Base-by-base conservation (phyloP, 1,140 invertebrate species). In the Drosophila saltans region DNA sequence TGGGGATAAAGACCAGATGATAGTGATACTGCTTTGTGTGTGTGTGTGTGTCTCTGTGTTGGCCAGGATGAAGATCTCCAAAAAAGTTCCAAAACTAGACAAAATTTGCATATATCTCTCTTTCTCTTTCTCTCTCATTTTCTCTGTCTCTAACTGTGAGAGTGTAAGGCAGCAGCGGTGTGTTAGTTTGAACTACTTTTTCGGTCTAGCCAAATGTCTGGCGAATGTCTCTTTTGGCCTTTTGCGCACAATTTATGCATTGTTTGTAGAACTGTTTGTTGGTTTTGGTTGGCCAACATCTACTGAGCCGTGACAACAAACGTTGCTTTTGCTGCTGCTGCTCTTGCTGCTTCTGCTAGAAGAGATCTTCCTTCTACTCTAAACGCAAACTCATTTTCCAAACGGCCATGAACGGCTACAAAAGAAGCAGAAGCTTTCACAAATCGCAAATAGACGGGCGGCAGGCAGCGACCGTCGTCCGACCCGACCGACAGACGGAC, bases 231-330 rank as follows among this genome's bases (percentile, higher is more conserved):
- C 39, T 58, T 56, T 72, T 80, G 76, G 76, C 77, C 81, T 84
- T 84, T 85, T 75, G 78, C 77, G 65, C 68, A 79, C 78, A 86
- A 81, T 81, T 85, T 85, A 85, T 85, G 81, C 81, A 81, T 85
- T 85, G 81, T 79, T 77, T 73, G 70, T 41, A 75, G 68, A 72
- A 76, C 77, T 61, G 67, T 63, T 70, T 62, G 60, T 43, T 69
- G 45, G 16, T 33, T 56, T 24, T 71, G 30, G 52, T 83, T 83
- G 76, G 81, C 80, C 75, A 82, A 73, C 52, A 70, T 60, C 58
- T 65, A 60, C 66, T 82, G 75, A 82, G 77, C 81, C 74, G 55
- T 83, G 74, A 73, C 80, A 61, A 81, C 69, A 67, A 55, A 36
- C 33, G 28, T 30, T 30, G 28, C 4, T 24, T 9, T 16, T 43